Conservation (phyloP, 1,140 invertebrate species). For the Hyphantria cunea region DNA sequence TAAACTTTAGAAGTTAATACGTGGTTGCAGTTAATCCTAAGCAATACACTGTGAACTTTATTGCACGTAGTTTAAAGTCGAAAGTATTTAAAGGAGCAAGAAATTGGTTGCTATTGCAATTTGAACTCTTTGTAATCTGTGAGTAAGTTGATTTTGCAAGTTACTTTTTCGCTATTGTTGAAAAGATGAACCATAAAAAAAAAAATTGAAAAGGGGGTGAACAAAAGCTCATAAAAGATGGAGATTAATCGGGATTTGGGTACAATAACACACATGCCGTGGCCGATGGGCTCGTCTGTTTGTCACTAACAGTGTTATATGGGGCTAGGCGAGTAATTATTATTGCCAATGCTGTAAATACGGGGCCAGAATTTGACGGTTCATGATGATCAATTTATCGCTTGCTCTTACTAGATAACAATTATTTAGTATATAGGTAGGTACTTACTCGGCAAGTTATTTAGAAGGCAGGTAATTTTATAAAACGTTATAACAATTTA, state of each 20-base stretch:
- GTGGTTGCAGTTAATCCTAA: slow-evolving; percentile 4
- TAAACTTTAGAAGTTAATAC: slow-evolving; percentile 77
- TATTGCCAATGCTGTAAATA: slow-evolving; percentile 5
- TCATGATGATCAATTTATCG: too few relatives aligned
- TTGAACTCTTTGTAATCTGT: slow-evolving; percentile 23
- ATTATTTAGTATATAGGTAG: too few relatives aligned
- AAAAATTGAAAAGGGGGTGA: slow-evolving; percentile 67
- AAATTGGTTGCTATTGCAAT: slow-evolving; percentile 17
- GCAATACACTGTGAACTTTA: slow-evolving; percentile 9
- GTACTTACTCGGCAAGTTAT: too few relatives aligned
- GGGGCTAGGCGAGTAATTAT: slow-evolving; percentile 15
- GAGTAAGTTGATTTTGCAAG: slow-evolving; percentile 31
- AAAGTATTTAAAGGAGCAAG: not conserved
- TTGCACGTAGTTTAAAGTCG: not conserved
- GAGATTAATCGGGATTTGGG: slow-evolving; percentile 79
- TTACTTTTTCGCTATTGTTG: slow-evolving; percentile 40
- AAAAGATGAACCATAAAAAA: slow-evolving; percentile 43
- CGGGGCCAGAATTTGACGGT: too few relatives aligned
- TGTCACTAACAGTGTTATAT: slow-evolving; percentile 44
- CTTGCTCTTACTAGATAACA: too few relatives aligned
- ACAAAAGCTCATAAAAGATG: slow-evolving; percentile 79
- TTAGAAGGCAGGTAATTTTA: too few relatives aligned
- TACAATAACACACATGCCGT: slow-evolving; percentile 74
- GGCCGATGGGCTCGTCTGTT: slow-evolving; percentile 45
- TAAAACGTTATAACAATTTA: too few relatives aligned